Base-by-base conservation (phyloP, 1,140 invertebrate genomes). In the Bursaphelenchus mucronatus region DNA sequence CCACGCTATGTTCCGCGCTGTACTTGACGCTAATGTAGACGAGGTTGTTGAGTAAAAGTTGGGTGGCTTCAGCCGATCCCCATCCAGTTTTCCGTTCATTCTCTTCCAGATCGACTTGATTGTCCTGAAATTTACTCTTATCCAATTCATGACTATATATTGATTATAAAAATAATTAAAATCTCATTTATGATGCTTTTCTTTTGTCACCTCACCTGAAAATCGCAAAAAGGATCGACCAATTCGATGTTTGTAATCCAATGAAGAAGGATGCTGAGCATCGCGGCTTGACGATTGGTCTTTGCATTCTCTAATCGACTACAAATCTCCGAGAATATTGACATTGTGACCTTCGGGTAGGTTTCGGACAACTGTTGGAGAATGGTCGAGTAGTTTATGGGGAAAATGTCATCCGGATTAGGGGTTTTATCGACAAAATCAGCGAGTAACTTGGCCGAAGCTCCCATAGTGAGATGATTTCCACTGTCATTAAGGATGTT, bases 171-270 rank as follows among this genome's bases (percentile, higher is more conserved):
- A 57, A 8, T 7, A 30, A 39, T 0, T 40, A 57, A 30, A 40
- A 41, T 52, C 30, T 46, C 21, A 56, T 49, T 66, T 51, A 41
- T 0, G 10, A 17, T 51, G 0, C 19, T 15, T 2, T 39, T 21
- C 8, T 30, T 46, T 76, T 76, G 9, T 45, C 73, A 9, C 83
- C 49, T 5, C 81, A 81, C 30, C 30, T 30, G 30, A 3, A 91
- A 89, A 9, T 91, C 90, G 59, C 95, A 89, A 76, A 92, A 92
- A 8, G 93, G 91, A 82, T 98, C 94, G 11, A 97, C 90, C 49
- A 99, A 85, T 84, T 98, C 94, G 88, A 99, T 94, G 82, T 99
- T 97, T 76, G 94, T 90, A 40, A 98, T 85, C 95, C 95, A 99
- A 30, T 94, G 94, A 51, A 96, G 83, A 57, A 98, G 82, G 82